Conservation (phyloP, 1,140 invertebrate genomes). For the Aphelenchoides besseyi region DNA sequence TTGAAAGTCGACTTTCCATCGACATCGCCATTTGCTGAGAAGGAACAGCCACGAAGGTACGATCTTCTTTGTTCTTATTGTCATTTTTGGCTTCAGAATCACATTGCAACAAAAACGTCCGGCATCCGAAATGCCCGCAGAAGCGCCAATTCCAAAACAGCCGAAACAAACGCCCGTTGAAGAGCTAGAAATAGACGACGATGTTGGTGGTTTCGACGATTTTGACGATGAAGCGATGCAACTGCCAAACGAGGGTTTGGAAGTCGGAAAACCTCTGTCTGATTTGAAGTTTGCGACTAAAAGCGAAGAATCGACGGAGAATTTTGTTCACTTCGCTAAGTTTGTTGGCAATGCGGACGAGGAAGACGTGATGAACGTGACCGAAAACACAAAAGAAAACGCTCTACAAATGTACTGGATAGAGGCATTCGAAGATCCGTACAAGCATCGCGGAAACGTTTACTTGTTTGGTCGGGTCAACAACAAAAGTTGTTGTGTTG, state of each 20-base stretch:
- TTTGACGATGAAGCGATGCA: background rate
- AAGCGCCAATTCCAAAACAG: background rate
- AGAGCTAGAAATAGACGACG: background rate
- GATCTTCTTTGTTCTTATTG: background rate
- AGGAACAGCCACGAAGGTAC: background rate
- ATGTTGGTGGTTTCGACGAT: background rate
- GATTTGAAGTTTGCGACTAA: background rate
- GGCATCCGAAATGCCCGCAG: background rate
- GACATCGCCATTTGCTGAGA: background rate
- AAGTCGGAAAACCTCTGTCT: background rate
- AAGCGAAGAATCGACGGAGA: background rate
- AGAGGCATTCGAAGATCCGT: conserved; percentile 4
- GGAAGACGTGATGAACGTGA: background rate
- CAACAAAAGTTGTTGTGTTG: conserved; percentile 76
- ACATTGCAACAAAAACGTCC: background rate
- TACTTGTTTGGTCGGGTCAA: conserved; percentile 46
- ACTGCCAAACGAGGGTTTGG: background rate
- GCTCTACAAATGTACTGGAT: conserved; percentile 12
- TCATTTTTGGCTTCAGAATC: background rate
- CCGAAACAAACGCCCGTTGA: background rate
- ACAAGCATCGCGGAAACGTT: conserved; percentile 23
- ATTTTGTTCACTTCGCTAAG: background rate
- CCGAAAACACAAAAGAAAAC: background rate
- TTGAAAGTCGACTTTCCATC: background rate
- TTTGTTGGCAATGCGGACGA: background rate